Conservation (phyloP, 2,113 vertebrate species). For the Ivindomyrus marchei region DNA sequence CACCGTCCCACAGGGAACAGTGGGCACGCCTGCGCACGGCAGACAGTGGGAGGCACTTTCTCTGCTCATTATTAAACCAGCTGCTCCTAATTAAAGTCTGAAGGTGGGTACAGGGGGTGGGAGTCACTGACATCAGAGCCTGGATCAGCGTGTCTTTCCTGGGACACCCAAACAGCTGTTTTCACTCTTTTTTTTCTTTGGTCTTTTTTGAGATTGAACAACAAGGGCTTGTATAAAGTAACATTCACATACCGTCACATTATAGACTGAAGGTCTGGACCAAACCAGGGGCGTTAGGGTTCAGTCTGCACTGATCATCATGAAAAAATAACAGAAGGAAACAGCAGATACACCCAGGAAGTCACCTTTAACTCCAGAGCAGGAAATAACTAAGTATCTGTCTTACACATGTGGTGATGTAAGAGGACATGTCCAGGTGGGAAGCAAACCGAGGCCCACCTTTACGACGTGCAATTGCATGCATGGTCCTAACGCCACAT, state of each 20-base stretch:
- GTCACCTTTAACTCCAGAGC: neutral
- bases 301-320: neutral
- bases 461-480: neutral
- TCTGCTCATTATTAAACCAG: neutral
- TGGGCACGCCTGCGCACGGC: neutral
- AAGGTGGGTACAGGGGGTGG: conserved; percentile 12
- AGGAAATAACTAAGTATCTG: neutral
- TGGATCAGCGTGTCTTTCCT: neutral
- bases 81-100: conserved; percentile 26
- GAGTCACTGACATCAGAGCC: conserved; percentile 13
- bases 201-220: neutral
- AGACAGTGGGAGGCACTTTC: neutral
- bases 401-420: neutral
- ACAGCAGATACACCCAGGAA: neutral
- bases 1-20: neutral
- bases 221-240: neutral
- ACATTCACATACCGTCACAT: neutral
- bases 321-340: neutral
- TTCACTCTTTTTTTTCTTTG: neutral
- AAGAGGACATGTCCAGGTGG: neutral
- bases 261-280: neutral
- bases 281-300: neutral
- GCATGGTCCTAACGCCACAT: neutral
- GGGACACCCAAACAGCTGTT: neutral
- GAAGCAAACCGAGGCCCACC: neutral